phyloP scores from a whole-genome alignment of 2,888 invertebrate species.

The Halictus quadricinctus region DNA sequence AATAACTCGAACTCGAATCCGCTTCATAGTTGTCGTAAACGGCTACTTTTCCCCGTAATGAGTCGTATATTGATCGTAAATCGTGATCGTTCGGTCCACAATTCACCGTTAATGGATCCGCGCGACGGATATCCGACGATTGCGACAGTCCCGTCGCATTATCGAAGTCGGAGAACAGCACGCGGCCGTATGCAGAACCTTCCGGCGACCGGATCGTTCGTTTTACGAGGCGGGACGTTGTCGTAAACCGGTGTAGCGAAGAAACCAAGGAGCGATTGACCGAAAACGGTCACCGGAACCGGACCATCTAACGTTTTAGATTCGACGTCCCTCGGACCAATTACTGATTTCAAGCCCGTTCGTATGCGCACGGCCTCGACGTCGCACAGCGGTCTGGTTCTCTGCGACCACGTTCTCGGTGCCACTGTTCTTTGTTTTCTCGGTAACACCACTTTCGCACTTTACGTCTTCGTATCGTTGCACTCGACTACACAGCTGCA shows the following conservation, averaged over 20 bases:
- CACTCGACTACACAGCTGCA: background rate
- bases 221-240: conserved; percentile 59
- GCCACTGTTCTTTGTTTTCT: conserved; percentile 2
- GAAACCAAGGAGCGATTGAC: conserved; percentile 37
- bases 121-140: conserved; percentile 32
- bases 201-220: conserved; percentile 45
- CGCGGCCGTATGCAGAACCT: conserved; percentile 11
- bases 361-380: background rate
- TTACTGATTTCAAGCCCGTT: conserved; percentile 51
- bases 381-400: background rate
- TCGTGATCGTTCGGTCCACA: conserved; percentile 50
- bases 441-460: background rate
- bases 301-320: conserved; percentile 43
- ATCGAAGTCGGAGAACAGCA: conserved; percentile 42
- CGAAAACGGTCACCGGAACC: conserved; percentile 41
- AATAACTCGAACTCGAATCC: conserved; percentile 37
- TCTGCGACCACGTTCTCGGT: background rate
- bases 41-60: conserved; percentile 38
- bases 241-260: conserved; percentile 54
- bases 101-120: conserved; percentile 56
- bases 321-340: conserved; percentile 38
- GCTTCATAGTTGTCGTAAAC: conserved; percentile 39
- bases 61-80: conserved; percentile 50
- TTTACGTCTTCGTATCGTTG: background rate
- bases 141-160: conserved; percentile 43